Conservation (phyloP, 2,797 vertebrate genomes). For the Lagocephalus sceleratus region DNA sequence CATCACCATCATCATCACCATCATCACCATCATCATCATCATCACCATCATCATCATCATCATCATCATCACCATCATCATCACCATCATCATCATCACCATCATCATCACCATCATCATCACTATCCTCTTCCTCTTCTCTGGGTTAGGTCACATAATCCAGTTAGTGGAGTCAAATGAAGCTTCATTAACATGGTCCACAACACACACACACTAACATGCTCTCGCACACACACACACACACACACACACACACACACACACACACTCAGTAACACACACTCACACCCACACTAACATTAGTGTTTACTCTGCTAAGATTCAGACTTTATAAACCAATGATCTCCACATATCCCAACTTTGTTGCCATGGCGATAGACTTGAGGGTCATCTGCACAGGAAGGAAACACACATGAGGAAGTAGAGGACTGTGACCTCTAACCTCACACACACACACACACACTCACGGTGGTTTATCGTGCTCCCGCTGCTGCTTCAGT, state of each 20-base stretch:
- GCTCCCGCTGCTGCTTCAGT: constrained; percentile 49
- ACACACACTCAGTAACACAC: background rate
- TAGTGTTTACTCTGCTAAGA: too few species aligned
- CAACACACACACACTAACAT: constrained; percentile 25
- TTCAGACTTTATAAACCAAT: background rate
- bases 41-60: too few species aligned
- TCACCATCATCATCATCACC: too few species aligned
- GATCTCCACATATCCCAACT: background rate
- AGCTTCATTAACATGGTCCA: constrained; percentile 42
- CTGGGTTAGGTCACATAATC: constrained; percentile 47
- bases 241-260: constrained; percentile 3
- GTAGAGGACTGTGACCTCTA: constrained; percentile 33
- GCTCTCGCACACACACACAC: constrained; percentile 10
- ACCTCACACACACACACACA: constrained; percentile 14
- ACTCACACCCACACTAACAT: too few species aligned
- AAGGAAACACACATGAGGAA: constrained; percentile 1
- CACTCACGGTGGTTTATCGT: constrained; percentile 45
- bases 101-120: too few species aligned
- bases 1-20: too few species aligned
- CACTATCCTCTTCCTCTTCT: constrained; percentile 43
- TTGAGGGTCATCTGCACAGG: constrained; percentile 7
- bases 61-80: too few species aligned
- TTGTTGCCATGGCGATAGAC: constrained; percentile 25
- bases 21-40: too few species aligned
- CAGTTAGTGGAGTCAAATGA: constrained; percentile 50